Base-by-base conservation (phyloP, 2,797 vertebrate species). In the Poeciliopsis gracilis region DNA sequence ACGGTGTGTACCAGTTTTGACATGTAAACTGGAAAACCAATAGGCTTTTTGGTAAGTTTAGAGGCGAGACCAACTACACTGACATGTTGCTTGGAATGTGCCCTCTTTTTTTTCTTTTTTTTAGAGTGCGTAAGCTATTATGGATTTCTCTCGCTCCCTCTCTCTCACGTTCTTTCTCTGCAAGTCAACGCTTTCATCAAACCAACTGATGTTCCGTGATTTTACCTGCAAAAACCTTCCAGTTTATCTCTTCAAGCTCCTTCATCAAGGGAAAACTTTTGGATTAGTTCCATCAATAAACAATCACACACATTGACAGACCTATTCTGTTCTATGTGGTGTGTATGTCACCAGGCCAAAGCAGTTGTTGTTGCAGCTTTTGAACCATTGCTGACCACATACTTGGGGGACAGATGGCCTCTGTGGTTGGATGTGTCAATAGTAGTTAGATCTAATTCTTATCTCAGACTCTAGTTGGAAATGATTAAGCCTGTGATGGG, bases 181-280 rank as follows among this genome's bases (percentile, higher is more conserved):
- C 85, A 79, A 66, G 28, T 75, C 81, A 57, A 72, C 84, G 80
- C 85, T 82, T 84, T 86, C 85, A 9, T n/a, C 66, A 69, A 69
- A 69, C 23, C 23, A 25, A n/a, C 38, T 91, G 83, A 91, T 88
- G 93, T 95, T 95, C 93, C 93, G 95, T 95, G 93, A 94, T 88
- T 78, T 86, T 66, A 82, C 75, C 82, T 86, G 76, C 89, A 90
- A 84, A 82, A 76, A 78, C 61, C 59, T 77, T 76, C 80, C 73
- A 73, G 83, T 72, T 45, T 86, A 69, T 2, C 66, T 43, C 36
- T 41, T 66, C 43, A 71, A 66, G 77, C 83, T 83, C 15, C 23
- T 84, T 84, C 33, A 8, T 79, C 77, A 4, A 61, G 57, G 75
- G 83, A 70, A 15, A 77, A 77, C 79, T 70, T 79, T 80, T 80